phyloP scores from a whole-genome alignment of 2,797 vertebrate genomes.

The Parotocinclus haroldoi region DNA sequence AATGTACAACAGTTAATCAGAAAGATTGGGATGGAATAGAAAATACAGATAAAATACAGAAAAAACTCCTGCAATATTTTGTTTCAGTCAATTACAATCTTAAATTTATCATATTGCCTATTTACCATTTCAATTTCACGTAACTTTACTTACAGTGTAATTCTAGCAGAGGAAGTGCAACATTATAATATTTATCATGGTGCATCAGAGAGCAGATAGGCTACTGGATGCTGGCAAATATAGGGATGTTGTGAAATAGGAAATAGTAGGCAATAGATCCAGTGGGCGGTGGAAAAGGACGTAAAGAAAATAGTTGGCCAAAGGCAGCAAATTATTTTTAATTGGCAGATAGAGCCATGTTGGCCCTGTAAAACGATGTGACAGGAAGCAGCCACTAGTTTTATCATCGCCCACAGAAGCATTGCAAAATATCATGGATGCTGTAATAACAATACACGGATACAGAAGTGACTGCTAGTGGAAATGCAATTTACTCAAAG shows the following conservation, averaged over 20 bases:
- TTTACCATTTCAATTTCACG: background rate
- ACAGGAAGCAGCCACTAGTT: background rate
- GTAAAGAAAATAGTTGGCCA: slow-evolving; percentile 14
- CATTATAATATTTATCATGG: background rate
- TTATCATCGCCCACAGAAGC: background rate
- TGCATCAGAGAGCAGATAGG: slow-evolving; percentile 19
- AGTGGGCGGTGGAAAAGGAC: slow-evolving; percentile 7
- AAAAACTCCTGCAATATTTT: too few species aligned
- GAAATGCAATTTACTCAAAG: too few species aligned
- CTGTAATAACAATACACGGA: too few species aligned
- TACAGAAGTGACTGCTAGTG: too few species aligned
- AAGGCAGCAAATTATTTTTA: slow-evolving; percentile 22
- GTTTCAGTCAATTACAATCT: too few species aligned
- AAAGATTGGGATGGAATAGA: too few species aligned
- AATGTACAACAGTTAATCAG: too few species aligned
- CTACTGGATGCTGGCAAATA: slow-evolving; percentile 3
- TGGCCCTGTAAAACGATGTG: background rate
- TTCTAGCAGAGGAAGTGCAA: background rate
- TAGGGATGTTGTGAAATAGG: slow-evolving; percentile 3
- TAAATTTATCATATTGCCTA: too few species aligned
- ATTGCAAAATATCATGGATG: background rate
- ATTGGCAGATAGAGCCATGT: slow-evolving; percentile 11
- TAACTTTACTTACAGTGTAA: background rate
- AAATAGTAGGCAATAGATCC: slow-evolving; percentile 10
- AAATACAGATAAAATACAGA: too few species aligned